These are phyloP conservation scores for Xestobium rufovillosum DNA, from an alignment of 2,888 invertebrate genomes.

Conservation along the genomic window DNA sequence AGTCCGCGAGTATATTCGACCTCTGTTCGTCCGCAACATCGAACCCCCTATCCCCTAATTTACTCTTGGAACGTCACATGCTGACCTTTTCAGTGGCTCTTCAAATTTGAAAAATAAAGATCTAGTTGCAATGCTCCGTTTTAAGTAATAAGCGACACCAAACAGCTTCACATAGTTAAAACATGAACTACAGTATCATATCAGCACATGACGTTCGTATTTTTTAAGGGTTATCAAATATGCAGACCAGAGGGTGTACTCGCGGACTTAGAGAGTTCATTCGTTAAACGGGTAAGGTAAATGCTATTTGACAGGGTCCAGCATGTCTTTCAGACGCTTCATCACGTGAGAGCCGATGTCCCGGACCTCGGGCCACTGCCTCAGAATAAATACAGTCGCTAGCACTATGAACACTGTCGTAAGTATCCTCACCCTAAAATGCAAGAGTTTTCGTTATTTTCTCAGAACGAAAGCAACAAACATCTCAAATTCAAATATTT, in stretches of 20 bases:
- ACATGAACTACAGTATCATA: no score
- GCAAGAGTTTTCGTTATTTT: constrained; percentile 16
- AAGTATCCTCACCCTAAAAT: constrained; percentile 73
- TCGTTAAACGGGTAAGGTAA: constrained; percentile 27
- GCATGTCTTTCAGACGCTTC: constrained; percentile 69
- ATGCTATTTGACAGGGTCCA: constrained; percentile 50
- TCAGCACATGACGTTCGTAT: constrained; percentile 1
- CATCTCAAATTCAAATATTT: constrained; percentile 9
- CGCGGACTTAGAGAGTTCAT: constrained; percentile 22
- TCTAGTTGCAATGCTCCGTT: no score
- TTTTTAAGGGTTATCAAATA: no score
- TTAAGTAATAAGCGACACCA: no score
- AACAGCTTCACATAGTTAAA: neutral
- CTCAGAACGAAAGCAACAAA: no score
- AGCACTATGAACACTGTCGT: constrained; percentile 76
- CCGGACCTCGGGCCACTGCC: constrained; percentile 84
- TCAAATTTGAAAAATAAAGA: no score
- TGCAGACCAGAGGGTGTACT: no score
- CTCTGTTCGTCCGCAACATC: no score
- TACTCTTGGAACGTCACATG: no score
- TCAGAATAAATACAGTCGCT: constrained; percentile 73
- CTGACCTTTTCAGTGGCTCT: no score
- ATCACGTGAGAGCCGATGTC: constrained; percentile 74
- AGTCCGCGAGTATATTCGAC: no score
- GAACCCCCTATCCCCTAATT: no score